Conservation (phyloP, 2,113 vertebrate species). For the Ancistrus triradiatus region DNA sequence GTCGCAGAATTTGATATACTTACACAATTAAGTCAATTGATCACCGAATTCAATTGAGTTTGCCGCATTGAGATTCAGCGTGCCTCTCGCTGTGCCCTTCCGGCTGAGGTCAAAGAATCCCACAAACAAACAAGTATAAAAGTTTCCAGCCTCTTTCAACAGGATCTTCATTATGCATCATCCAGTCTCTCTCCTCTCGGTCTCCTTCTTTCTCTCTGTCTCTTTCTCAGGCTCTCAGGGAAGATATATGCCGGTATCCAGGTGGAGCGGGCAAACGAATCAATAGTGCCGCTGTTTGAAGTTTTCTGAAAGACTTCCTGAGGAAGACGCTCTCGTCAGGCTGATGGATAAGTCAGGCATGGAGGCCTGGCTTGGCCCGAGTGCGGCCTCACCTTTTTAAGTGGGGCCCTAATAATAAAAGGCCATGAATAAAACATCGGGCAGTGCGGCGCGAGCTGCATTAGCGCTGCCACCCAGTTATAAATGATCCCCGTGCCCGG, state of each 20-base stretch:
- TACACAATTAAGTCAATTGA: conserved; percentile 10
- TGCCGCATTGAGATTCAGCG: conserved; percentile 11
- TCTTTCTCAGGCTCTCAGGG: conserved; percentile 52
- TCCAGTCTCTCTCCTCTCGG: conserved; percentile 47
- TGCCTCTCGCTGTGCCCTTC: conserved; percentile 14
- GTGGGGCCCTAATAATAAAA: conserved; percentile 80
- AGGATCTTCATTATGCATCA: conserved; percentile 37
- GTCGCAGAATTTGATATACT: conserved; percentile 17
- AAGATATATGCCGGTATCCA: conserved; percentile 70
- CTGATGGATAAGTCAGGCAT: conserved; percentile 74
- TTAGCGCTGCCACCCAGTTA: conserved; percentile 72
- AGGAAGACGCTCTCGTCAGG: conserved; percentile 77
- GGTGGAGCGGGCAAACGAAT: conserved; percentile 69
- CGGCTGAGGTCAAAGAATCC: conserved; percentile 29
- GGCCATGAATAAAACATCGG: conserved; percentile 80
- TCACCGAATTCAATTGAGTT: conserved; percentile 6
- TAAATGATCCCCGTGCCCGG: conserved; percentile 75
- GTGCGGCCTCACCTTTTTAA: conserved; percentile 77
- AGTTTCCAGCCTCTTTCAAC: conserved; percentile 32
- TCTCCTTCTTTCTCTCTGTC: conserved; percentile 52
- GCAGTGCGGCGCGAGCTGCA: conserved; percentile 66
- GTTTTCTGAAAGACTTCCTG: conserved; percentile 81
- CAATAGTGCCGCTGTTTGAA: conserved; percentile 77
- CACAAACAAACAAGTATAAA: conserved; percentile 43
- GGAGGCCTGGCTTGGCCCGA: conserved; percentile 47